Percentiles rank a stretch among this genome's conserved stretches.
These are phyloP conservation scores for Corythornis vintsioides DNA, from an alignment of 2,113 vertebrate genomes.

Conservation along the genomic window DNA sequence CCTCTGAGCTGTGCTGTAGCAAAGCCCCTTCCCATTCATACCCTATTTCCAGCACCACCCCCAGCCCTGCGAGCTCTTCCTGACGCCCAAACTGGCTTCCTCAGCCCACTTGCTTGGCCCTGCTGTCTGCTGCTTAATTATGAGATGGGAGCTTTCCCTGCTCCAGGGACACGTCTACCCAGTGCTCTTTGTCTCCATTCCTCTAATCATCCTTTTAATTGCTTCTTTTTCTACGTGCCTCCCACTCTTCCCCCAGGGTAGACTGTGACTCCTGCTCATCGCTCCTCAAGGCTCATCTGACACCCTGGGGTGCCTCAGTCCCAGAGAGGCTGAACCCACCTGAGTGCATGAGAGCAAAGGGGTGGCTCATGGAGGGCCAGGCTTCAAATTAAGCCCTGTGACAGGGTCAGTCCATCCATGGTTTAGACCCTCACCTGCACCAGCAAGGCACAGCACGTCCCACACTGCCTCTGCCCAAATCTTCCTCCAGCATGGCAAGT, in stretches of 20 bases:
- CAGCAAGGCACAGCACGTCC: accelerated
- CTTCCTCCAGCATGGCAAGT: accelerated
- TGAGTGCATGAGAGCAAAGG: accelerated
- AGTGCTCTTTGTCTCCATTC: accelerated
- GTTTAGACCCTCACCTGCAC: neutral
- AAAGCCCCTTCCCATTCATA: neutral
- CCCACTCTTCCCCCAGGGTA: neutral
- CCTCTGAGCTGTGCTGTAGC: accelerated
- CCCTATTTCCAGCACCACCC: constrained; percentile 17
- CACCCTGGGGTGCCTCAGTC: accelerated
- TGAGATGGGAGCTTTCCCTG: neutral
- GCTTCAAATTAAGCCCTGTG: neutral
- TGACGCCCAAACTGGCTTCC: neutral
- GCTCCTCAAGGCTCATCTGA: neutral
- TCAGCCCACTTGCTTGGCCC: accelerated
- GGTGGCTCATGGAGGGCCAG: neutral
- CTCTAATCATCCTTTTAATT: neutral
- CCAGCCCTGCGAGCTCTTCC: neutral
- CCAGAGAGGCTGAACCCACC: accelerated
- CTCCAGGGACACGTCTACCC: neutral
- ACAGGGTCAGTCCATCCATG: neutral
- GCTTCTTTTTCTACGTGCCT: neutral
- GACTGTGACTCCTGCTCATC: neutral
- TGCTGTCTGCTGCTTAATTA: neutral
- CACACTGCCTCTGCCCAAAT: neutral